Percentiles rank a stretch among this genome's conserved stretches.
Evolutionary conservation across 2,888 invertebrate genomes (phyloP).

Genomic region (Aphidius colemani): DNA sequence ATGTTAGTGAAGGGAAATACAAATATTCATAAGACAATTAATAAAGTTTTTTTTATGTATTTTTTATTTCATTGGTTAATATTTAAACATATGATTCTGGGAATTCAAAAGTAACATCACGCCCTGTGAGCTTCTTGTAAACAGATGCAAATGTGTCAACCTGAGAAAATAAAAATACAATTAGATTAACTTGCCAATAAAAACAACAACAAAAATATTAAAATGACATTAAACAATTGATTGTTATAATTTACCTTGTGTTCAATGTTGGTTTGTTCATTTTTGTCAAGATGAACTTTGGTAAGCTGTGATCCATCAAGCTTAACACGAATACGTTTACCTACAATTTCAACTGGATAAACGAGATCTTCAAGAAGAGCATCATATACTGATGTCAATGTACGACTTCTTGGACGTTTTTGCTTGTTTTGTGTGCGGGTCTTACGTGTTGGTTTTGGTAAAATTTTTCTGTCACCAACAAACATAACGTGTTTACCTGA

Average conservation of each 20-base stretch:
- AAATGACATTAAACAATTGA: not conserved
- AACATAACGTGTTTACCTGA: conserved; percentile 98
- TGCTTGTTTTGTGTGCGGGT: conserved; percentile 77
- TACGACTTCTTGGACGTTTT: conserved; percentile 80
- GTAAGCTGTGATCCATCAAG: conserved; percentile 94
- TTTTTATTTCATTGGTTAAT: too few species aligned
- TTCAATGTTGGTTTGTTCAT: conserved; percentile 98
- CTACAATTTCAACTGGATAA: conserved; percentile 98
- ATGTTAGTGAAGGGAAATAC: too few species aligned
- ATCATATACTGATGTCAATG: conserved; percentile 96
- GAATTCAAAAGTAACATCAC: conserved; percentile 99
- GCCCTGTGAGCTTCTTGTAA: conserved; percentile 98
- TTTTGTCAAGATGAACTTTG: conserved; percentile 98
- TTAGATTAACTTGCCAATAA: conserved; percentile 9
- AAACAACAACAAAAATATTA: conserved; percentile 16
- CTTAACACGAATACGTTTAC: conserved; percentile 95
- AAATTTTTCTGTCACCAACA: conserved; percentile 95
- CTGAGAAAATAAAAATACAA: conserved; percentile 66
- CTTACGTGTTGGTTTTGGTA: conserved; percentile 97
- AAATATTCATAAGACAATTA: too few species aligned
- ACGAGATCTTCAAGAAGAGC: conserved; percentile 96
- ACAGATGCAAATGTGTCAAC: conserved; percentile 97
- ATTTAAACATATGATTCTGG: conserved; percentile 94
- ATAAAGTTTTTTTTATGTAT: too few species aligned
- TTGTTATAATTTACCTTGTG: conserved; percentile 74